Conservation (phyloP, 2,888 invertebrate species). For the Uropetala carovei region DNA sequence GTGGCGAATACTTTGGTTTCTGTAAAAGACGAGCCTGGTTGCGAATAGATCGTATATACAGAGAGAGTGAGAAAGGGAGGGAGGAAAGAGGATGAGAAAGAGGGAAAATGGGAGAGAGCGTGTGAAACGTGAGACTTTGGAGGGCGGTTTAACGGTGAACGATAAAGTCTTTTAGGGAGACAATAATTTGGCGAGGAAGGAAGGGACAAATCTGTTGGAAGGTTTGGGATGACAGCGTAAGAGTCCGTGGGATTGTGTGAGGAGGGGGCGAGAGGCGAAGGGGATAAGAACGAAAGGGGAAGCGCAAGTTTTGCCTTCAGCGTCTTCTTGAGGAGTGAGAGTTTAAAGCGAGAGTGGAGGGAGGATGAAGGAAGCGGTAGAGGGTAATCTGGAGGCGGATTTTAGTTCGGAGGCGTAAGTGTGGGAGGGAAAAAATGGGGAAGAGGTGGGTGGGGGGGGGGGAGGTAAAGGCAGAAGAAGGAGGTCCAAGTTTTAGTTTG, state of each 20-base stretch:
- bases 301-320: conserved; percentile 34
- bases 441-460: neutral
- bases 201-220: conserved; percentile 61
- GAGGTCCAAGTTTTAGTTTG: conserved; percentile 37
- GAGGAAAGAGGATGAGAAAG: neutral
- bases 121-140: conserved; percentile 62
- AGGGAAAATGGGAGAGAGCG: neutral
- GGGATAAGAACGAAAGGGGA: neutral
- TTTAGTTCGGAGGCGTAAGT: conserved; percentile 24
- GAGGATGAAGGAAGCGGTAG: conserved; percentile 21
- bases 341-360: neutral
- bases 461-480: neutral
- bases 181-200: conserved; percentile 64
- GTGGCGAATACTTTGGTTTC: conserved; percentile 15
- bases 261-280: neutral
- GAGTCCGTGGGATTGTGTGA: conserved; percentile 27
- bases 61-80: neutral
- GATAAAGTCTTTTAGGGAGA: conserved; percentile 64
- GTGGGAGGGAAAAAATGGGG: neutral
- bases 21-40: neutral
- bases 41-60: conserved; percentile 31
- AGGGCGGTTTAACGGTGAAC: conserved; percentile 59
- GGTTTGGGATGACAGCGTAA: conserved; percentile 56
- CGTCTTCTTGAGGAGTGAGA: conserved; percentile 30
- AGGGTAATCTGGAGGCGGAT: conserved; percentile 51